Conservation (phyloP, 2,113 vertebrate genomes). For the Laterallus jamaicensis region DNA sequence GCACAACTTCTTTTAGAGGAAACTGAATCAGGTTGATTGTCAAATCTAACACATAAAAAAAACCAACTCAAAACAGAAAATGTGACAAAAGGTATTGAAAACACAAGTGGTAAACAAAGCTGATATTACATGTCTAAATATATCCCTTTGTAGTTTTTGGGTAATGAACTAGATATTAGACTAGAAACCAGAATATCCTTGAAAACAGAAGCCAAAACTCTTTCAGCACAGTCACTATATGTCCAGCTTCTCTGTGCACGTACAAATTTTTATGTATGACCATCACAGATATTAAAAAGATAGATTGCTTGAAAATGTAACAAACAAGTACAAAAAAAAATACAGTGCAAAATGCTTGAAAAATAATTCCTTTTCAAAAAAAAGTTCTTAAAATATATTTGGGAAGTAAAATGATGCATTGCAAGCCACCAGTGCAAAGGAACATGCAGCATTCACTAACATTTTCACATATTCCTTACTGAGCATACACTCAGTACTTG, state of each 20-base stretch:
- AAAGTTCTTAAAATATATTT: background rate
- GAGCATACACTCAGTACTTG: background rate
- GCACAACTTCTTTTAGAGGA: background rate
- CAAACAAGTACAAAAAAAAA: background rate
- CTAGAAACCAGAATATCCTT: background rate
- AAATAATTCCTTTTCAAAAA: background rate
- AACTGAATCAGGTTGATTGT: background rate
- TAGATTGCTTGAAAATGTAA: background rate
- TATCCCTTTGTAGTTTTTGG: background rate
- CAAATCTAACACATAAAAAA: background rate
- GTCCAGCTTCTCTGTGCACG: background rate
- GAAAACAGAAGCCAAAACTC: background rate
- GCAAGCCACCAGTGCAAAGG: background rate
- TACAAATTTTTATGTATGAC: background rate
- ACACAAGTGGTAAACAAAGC: background rate
- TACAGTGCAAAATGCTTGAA: background rate
- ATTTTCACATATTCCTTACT: background rate
- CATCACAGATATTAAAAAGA: background rate
- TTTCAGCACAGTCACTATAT: background rate
- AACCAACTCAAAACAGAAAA: background rate
- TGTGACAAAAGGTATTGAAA: background rate
- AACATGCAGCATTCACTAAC: background rate
- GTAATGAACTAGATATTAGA: background rate
- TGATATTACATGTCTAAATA: background rate
- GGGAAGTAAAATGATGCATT: fast-evolving